Evolutionary conservation across 2,888 invertebrate species (phyloP).

Genomic region (Agrenia bidenticulata): DNA sequence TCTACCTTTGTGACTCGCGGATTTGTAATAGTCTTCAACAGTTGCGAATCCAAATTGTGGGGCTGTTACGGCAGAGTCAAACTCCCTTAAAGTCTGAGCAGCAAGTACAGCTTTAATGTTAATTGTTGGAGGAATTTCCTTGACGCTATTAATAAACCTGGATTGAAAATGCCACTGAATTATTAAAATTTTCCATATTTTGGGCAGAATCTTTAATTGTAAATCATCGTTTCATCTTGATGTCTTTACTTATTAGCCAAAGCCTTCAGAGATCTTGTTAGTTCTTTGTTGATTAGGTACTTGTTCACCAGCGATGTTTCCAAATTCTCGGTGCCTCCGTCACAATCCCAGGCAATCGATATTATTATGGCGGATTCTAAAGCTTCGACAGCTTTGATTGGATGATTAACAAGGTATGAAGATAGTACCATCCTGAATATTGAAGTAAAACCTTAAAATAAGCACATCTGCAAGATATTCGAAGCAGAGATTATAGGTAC

Average conservation of each 20-base stretch:
- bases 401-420: constrained; percentile 30
- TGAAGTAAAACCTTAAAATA: background rate
- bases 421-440: constrained; percentile 36
- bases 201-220: background rate
- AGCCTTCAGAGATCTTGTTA: constrained; percentile 26
- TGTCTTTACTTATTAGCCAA: constrained; percentile 34
- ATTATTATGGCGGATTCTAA: constrained; percentile 72
- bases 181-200: too few relatives aligned
- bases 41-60: constrained; percentile 79
- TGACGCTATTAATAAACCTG: constrained; percentile 28
- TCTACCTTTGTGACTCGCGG: constrained; percentile 72
- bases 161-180: too few relatives aligned
- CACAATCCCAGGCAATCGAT: constrained; percentile 79
- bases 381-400: constrained; percentile 56
- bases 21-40: constrained; percentile 76
- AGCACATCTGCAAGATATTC: background rate
- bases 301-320: constrained; percentile 62
- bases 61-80: constrained; percentile 78
- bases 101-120: constrained; percentile 26
- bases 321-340: constrained; percentile 67
- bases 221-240: background rate
- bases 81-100: constrained; percentile 69
- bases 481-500: background rate
- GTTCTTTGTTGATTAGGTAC: constrained; percentile 31
- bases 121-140: constrained; percentile 16